phyloP scores from a whole-genome alignment of 37 sponge, comb jelly and placozoan genomes.

The Mnemiopsis leidyi region DNA sequence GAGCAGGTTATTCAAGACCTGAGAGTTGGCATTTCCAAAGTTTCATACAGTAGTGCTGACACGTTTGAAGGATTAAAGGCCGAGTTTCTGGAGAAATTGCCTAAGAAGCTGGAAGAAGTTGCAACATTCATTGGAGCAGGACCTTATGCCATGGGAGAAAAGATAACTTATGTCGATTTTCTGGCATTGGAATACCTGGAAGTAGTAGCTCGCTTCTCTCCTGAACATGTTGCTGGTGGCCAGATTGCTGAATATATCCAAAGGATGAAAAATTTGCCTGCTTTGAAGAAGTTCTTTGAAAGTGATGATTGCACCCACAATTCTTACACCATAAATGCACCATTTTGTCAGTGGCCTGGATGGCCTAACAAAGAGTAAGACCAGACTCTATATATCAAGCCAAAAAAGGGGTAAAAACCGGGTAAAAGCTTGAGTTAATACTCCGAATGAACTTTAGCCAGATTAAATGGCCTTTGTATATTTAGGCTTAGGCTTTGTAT shows the following conservation, averaged over 20 bases:
- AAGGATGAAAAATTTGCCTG: background rate
- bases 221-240: background rate
- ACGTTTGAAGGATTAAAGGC: constrained; percentile 24
- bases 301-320: constrained; percentile 13
- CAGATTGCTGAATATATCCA: background rate
- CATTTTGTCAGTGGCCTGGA: background rate
- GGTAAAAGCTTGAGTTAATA: too few species aligned
- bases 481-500: too few species aligned
- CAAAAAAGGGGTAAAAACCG: too few species aligned
- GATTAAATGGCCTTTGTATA: too few species aligned
- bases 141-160: constrained; percentile 4
- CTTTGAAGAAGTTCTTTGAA: constrained; percentile 4
- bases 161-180: background rate
- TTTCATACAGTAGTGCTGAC: background rate
- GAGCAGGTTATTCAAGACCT: background rate
- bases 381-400: too few species aligned
- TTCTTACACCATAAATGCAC: background rate
- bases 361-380: background rate
- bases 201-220: background rate
- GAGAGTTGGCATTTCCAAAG: background rate
- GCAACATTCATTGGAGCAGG: constrained; percentile 22
- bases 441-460: too few species aligned
- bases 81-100: background rate
- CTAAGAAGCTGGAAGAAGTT: background rate
- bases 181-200: constrained; percentile 25